Conservation (phyloP, 2,888 invertebrate species). For the Andrena hattorfiana region DNA sequence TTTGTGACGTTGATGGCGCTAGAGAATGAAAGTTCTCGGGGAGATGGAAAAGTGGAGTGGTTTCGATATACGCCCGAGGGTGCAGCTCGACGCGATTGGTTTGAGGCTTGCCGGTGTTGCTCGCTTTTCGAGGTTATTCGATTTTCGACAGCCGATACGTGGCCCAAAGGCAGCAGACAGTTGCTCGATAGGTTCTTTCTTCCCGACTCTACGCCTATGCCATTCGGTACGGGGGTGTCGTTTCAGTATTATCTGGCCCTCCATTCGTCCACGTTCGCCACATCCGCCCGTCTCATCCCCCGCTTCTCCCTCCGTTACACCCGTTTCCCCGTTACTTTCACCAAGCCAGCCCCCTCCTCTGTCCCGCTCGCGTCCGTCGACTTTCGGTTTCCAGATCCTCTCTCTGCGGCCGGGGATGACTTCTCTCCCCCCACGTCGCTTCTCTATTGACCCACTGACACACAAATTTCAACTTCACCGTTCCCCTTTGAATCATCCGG, state of each 20-base stretch:
- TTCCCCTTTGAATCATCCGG: conserved; percentile 12
- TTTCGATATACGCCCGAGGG: background rate
- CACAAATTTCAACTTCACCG: conserved; percentile 37
- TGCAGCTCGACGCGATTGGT: conserved; percentile 4
- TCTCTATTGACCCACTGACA: conserved; percentile 53
- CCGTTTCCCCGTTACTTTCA: conserved; percentile 24
- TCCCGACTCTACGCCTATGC: background rate
- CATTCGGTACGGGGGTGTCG: background rate
- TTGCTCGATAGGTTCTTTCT: background rate
- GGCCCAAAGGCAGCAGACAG: background rate
- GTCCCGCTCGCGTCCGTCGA: conserved; percentile 9
- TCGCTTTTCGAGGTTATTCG: conserved; percentile 12
- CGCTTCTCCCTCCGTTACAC: background rate
- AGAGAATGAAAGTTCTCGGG: conserved; percentile 1
- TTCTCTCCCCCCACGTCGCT: background rate
- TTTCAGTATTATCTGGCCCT: background rate
- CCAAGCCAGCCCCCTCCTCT: background rate
- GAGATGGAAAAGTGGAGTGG: background rate
- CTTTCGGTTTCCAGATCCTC: conserved; percentile 18
- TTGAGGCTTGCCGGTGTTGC: background rate
- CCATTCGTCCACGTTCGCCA: background rate
- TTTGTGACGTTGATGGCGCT: conserved; percentile 1
- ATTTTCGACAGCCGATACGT: background rate
- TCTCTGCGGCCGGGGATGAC: background rate
- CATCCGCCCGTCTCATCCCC: conserved; percentile 2